Conservation (phyloP, 2,113 vertebrate species). For the Pangasianodon gigas region DNA sequence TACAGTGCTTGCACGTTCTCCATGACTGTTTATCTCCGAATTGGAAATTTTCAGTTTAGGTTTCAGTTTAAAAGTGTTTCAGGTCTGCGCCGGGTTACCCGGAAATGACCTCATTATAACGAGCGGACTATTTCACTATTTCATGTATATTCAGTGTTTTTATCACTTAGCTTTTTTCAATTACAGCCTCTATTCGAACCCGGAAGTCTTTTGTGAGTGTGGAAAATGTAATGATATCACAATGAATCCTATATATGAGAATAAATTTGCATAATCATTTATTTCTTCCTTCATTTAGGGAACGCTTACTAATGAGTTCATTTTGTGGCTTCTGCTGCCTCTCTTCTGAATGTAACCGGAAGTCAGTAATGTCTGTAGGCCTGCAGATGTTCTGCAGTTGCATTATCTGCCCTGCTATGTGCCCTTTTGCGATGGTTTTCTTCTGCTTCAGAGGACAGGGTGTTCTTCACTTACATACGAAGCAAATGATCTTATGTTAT, state of each 20-base stretch:
- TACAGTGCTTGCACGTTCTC: background rate
- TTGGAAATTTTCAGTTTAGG: background rate
- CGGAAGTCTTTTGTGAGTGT: background rate
- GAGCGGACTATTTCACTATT: background rate
- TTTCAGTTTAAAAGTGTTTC: background rate
- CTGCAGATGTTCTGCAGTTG: constrained; percentile 31
- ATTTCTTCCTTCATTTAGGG: background rate
- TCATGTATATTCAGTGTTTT: background rate
- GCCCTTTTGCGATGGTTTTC: constrained; percentile 16
- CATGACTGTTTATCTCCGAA: background rate
- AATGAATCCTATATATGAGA: background rate
- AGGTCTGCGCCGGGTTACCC: constrained; percentile 18
- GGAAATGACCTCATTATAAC: constrained; percentile 35
- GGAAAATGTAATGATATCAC: no score
- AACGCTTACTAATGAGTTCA: background rate
- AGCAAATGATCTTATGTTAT: background rate
- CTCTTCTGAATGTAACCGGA: constrained; percentile 26
- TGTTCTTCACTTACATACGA: background rate
- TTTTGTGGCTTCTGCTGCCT: constrained; percentile 10
- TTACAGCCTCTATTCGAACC: background rate
- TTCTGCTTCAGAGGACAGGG: background rate
- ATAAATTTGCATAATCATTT: background rate
- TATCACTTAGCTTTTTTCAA: background rate
- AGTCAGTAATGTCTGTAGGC: constrained; percentile 33
- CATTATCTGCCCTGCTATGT: constrained; percentile 10